Percentiles rank a stretch among this genome's conserved stretches.
These are phyloP conservation scores for Charanyca ferruginea DNA, from an alignment of 2,888 invertebrate genomes.

Conservation along the genomic window DNA sequence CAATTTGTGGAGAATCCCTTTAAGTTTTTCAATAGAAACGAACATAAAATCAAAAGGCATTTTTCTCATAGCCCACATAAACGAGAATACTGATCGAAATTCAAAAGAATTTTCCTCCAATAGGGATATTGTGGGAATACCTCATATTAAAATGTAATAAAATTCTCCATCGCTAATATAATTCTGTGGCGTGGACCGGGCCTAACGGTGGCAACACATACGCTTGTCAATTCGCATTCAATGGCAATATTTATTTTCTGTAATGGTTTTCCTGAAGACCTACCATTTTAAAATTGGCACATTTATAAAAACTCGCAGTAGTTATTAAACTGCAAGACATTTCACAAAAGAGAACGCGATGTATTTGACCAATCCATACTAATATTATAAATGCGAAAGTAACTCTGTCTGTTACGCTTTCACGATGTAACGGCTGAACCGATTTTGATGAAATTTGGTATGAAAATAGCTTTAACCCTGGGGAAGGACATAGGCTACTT, in stretches of 20 bases:
- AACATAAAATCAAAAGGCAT: constrained; percentile 73
- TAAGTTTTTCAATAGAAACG: constrained; percentile 57
- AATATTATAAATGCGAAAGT: no score
- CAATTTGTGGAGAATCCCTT: constrained; percentile 39
- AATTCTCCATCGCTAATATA: constrained; percentile 83
- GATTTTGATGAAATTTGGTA: no score
- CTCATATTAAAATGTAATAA: constrained; percentile 88
- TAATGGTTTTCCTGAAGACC: neutral
- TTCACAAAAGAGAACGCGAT: neutral
- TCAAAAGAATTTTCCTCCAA: constrained; percentile 74
- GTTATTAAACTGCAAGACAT: neutral
- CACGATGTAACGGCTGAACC: no score
- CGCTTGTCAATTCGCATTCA: constrained; percentile 54
- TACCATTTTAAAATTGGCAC: neutral
- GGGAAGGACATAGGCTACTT: no score
- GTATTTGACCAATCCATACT: no score
- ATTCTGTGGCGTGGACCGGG: constrained; percentile 77
- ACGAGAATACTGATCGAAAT: constrained; percentile 75
- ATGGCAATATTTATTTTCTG: neutral
- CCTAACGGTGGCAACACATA: constrained; percentile 69
- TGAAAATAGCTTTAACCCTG: no score
- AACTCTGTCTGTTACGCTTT: no score
- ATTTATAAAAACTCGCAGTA: neutral
- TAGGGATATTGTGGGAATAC: constrained; percentile 81
- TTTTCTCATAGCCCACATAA: constrained; percentile 65